Percentiles rank a stretch among this genome's conserved stretches.
Conservation (phyloP, 2,797 vertebrate genomes). For the Syndactyla subalaris region DNA sequence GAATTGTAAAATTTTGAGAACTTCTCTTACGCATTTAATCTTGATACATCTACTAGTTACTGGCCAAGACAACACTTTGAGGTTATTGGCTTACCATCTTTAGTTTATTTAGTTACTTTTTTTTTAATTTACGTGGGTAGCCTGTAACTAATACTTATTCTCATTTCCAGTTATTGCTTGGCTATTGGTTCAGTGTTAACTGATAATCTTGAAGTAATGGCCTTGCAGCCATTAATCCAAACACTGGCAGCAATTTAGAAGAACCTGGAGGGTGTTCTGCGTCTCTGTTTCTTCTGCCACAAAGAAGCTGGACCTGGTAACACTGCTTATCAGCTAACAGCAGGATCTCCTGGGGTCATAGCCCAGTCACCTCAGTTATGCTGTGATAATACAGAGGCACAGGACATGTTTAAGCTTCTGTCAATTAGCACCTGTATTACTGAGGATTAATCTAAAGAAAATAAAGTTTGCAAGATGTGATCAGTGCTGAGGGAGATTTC, state of each 20-base stretch:
- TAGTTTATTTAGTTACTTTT: background rate
- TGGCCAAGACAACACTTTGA: background rate
- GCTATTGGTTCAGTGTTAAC: background rate
- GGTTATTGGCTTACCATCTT: background rate
- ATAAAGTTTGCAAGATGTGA: background rate
- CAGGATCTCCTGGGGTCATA: background rate
- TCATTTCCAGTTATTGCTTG: background rate
- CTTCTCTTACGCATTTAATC: background rate
- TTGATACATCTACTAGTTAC: background rate
- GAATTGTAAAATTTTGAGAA: background rate
- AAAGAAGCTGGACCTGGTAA: background rate
- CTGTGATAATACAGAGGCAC: background rate
- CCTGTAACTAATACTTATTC: background rate
- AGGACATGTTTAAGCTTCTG: background rate
- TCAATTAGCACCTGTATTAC: background rate
- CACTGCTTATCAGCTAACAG: background rate
- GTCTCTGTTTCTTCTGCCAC: background rate
- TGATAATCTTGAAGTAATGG: background rate
- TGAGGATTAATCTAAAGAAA: background rate
- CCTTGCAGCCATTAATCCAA: background rate
- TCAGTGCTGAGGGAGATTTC: background rate
- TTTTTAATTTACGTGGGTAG: background rate
- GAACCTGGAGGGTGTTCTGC: background rate
- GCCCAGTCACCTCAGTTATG: background rate
- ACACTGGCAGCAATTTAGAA: background rate